Percentiles rank a stretch among this genome's conserved stretches.
Evolutionary conservation across 2,113 vertebrate species (phyloP).

Genomic region (Suncus etruscus): DNA sequence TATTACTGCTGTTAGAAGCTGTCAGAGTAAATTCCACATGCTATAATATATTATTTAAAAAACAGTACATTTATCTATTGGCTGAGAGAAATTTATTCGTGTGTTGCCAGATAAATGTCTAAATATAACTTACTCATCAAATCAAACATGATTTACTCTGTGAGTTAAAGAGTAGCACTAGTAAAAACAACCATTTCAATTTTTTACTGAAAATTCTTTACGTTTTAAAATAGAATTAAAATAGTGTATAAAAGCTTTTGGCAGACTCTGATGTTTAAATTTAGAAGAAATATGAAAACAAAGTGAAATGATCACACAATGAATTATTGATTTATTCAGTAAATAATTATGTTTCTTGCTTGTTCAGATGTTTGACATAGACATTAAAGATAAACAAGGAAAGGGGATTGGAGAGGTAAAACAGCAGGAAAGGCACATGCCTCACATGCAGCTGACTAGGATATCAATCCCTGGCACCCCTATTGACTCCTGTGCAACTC

Average conservation of each 20-base stretch:
- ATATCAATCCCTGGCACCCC: no score
- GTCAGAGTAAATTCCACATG: conserved; percentile 52
- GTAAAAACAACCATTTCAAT: conserved; percentile 65
- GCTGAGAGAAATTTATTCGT: conserved; percentile 62
- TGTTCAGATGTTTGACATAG: background rate
- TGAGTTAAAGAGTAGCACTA: conserved; percentile 53
- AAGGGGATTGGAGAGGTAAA: no score
- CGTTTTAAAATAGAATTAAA: conserved; percentile 68
- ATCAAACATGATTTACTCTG: conserved; percentile 67
- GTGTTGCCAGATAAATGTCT: conserved; percentile 70
- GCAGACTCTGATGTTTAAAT: conserved; percentile 41
- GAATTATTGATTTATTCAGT: conserved; percentile 47
- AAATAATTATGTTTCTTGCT: conserved; percentile 1
- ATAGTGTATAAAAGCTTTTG: conserved; percentile 63
- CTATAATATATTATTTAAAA: conserved; percentile 65
- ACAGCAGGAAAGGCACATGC: no score
- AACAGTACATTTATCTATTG: conserved; percentile 62
- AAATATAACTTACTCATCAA: conserved; percentile 75
- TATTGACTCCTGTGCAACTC: no score
- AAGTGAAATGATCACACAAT: conserved; percentile 61
- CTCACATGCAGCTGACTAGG: no score
- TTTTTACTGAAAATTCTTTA: conserved; percentile 68
- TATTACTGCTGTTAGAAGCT: conserved; percentile 34
- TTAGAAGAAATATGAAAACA: conserved; percentile 51
- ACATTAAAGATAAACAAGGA: background rate